phyloP scores from a whole-genome alignment of 1,140 invertebrate genomes.

The Polypedilum vanderplanki region DNA sequence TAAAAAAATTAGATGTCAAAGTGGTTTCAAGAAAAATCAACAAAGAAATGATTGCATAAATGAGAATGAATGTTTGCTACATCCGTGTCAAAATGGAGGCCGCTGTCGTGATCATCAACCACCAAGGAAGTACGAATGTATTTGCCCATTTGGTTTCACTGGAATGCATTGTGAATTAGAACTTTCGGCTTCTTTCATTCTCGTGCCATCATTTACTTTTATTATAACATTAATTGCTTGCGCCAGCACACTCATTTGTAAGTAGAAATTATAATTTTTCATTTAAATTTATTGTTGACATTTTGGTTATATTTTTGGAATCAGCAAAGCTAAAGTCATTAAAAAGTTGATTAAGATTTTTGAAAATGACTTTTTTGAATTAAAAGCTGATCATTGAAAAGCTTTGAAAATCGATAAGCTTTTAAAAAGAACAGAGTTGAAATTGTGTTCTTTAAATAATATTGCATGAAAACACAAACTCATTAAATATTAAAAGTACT shows the following conservation, averaged over 20 bases:
- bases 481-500: no score
- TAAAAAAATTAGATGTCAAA: conserved; percentile 54
- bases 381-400: no score
- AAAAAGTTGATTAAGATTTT: no score
- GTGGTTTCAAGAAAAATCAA: conserved; percentile 52
- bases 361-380: no score
- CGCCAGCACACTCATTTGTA: conserved; percentile 67
- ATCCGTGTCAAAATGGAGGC: conserved; percentile 66
- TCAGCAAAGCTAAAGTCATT: no score
- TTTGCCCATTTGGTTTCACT: conserved; percentile 65
- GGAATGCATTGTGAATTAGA: conserved; percentile 73
- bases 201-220: conserved; percentile 73
- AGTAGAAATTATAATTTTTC: conserved; percentile 43
- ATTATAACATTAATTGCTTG: conserved; percentile 72
- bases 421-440: no score
- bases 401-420: no score
- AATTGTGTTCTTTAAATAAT: no score
- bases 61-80: conserved; percentile 63
- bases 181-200: conserved; percentile 62
- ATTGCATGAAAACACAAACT: no score
- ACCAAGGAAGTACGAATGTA: conserved; percentile 63
- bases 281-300: no score
- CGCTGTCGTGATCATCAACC: conserved; percentile 62
- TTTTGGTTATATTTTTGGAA: no score
- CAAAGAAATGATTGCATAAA: conserved; percentile 59